Conservation (phyloP, 2,888 invertebrate species). For the Platycheirus albimanus region DNA sequence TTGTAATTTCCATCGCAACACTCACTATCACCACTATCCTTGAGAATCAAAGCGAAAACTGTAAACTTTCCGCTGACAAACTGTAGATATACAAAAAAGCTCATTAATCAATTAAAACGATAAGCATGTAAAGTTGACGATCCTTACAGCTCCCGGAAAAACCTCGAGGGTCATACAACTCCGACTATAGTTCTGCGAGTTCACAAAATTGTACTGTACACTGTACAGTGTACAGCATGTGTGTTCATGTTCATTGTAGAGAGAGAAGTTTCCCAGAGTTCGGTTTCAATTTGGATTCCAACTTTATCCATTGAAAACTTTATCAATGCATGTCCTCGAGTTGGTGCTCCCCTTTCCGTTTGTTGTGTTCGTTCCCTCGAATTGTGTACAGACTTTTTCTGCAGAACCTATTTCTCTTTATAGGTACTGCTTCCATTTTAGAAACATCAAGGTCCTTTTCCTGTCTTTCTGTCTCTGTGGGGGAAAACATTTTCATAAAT, state of each 20-base stretch:
- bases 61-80: no score
- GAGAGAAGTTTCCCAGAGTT: conserved; percentile 1
- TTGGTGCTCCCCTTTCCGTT: neutral
- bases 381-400: no score
- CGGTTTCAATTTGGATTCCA: conserved; percentile 25
- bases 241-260: no score
- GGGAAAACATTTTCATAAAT: conserved; percentile 5
- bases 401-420: no score
- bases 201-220: neutral
- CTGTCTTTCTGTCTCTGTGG: no score
- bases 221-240: no score
- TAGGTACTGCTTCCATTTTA: no score
- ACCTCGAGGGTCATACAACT: neutral
- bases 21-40: no score
- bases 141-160: neutral
- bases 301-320: conserved; percentile 51
- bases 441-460: no score
- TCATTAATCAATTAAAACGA: conserved; percentile 33
- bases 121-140: conserved; percentile 22
- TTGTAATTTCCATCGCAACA: no score
- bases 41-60: no score
- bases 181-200: neutral
- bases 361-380: neutral
- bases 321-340: conserved; percentile 26
- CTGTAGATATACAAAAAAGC: conserved; percentile 1